A percentile compares a stretch with the other conserved stretches of the same genome.
Evolutionary conservation across 2,113 vertebrate species (phyloP).

Genomic region (Sardina pilchardus): DNA sequence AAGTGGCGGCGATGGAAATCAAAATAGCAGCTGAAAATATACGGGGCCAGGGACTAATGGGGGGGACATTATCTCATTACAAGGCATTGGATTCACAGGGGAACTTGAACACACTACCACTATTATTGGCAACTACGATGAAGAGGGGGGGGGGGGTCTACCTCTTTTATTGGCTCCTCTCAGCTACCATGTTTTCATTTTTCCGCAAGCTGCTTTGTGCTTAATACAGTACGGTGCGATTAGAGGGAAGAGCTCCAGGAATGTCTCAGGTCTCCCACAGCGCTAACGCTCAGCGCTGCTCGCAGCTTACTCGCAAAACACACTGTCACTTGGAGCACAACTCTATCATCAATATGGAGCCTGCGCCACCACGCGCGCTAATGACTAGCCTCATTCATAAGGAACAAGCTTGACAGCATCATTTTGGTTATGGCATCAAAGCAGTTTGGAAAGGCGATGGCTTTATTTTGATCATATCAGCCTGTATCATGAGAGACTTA

Average conservation of each 20-base stretch:
- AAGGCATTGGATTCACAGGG: neutral
- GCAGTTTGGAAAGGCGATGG: neutral
- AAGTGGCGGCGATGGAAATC: neutral
- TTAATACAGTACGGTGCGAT: neutral
- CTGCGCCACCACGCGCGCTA: too few species aligned
- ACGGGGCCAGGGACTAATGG: neutral
- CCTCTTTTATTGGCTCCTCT: neutral
- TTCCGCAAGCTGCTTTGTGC: neutral
- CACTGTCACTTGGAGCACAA: neutral
- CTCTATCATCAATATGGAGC: neutral
- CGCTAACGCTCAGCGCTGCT: neutral
- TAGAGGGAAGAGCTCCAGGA: neutral
- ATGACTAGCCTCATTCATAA: neutral
- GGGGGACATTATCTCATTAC: neutral
- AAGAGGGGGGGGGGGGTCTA: slow-evolving; percentile 25
- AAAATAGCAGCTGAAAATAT: neutral
- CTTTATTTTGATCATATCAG: neutral
- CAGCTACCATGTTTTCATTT: neutral
- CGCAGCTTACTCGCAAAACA: neutral
- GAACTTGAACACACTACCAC: neutral
- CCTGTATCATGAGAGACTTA: neutral
- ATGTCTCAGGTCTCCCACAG: neutral
- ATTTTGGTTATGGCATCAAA: neutral
- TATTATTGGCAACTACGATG: neutral
- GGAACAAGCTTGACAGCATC: neutral